Conservation (phyloP, 1,140 invertebrate genomes). For the Drosophila equinoxialis region DNA sequence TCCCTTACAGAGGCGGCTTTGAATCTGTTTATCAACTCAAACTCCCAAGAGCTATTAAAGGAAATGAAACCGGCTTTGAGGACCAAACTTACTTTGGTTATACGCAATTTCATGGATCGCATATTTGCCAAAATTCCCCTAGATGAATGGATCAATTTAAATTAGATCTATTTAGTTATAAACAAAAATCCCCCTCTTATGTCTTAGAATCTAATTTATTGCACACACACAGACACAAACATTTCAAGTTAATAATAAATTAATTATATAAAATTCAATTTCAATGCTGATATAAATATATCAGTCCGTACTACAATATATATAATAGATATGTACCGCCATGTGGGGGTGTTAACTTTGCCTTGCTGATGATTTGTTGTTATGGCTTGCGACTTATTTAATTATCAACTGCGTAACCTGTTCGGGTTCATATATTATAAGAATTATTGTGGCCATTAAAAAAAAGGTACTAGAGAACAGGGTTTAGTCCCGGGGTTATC, state of each 20-base stretch:
- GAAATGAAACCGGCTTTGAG: slow-evolving; percentile 94
- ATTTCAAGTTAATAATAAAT: slow-evolving; percentile 53
- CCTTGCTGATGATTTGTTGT: not conserved
- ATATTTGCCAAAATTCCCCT: slow-evolving; percentile 90
- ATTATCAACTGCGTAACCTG: slow-evolving; percentile 22
- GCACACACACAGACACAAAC: slow-evolving; percentile 58
- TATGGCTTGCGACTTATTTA: slow-evolving; percentile 25
- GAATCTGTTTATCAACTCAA: slow-evolving; percentile 92
- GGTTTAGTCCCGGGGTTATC: slow-evolving; percentile 38
- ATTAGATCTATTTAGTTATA: slow-evolving; percentile 41
- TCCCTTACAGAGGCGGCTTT: slow-evolving; percentile 88
- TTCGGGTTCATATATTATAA: slow-evolving; percentile 32
- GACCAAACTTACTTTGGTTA: slow-evolving; percentile 88
- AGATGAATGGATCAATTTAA: slow-evolving; percentile 86
- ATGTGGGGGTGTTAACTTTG: not conserved
- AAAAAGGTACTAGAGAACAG: slow-evolving; percentile 37
- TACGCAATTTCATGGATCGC: slow-evolving; percentile 89
- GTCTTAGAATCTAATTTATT: slow-evolving; percentile 73
- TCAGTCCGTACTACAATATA: not conserved
- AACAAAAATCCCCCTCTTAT: slow-evolving; percentile 15
- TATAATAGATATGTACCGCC: slow-evolving; percentile 22
- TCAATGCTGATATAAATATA: not conserved
- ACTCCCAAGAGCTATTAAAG: slow-evolving; percentile 90
- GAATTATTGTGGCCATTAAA: slow-evolving; percentile 25
- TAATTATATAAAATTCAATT: slow-evolving; percentile 10